Evolutionary conservation across 2,888 invertebrate species (phyloP), one percentile per base, ranked within the genome.

Genomic region (Drosophila kokeensis): DNA sequence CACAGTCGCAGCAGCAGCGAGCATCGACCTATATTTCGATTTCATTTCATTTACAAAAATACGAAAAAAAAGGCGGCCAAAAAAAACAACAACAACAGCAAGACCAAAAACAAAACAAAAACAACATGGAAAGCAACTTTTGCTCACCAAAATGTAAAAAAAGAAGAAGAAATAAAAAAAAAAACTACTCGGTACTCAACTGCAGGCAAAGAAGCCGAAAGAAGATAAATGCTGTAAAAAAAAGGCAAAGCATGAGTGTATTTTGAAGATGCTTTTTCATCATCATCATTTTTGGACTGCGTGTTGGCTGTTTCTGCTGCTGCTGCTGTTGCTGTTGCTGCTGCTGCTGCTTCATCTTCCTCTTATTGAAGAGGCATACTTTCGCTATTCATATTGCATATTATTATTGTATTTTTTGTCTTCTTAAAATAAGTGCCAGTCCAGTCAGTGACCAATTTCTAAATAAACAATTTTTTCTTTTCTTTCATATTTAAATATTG

Each of bases 31-130:
- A 86, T 83, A 82, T 81, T 88, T 87, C 81, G 84, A 76, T 81
- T 83, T 82, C 79, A 73, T 86, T 86, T 86, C 79, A 86, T 86
- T 86, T 86, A 85, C 85, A 64, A 81, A 83, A 83, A 85, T 59
- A 42, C 57, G 30, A 58, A 36, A 61, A 61, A 79, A 77, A 70
- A 71, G 68, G 74, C 73, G 67, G 75, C 75, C 66, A 75, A 82
- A 87, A 69, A 68, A 67, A 68, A 74, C 72, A 60, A 45, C 57
- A 50, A 70, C 73, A 55, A 34, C 55, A 48, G 15, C 27, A 48
- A 53, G 34, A 53, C 53, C 59, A 74, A 71, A 77, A 78, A 60
- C 58, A 69, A 54, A 24, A 60, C 63, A 71, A 80, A 75, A 74
- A 80, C 79, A 83, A 77, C 78, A 73, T 72, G 77, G 86, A 81